Evolutionary conservation across 1,140 invertebrate species (phyloP).

Genomic region (Phocides pigmalion): DNA sequence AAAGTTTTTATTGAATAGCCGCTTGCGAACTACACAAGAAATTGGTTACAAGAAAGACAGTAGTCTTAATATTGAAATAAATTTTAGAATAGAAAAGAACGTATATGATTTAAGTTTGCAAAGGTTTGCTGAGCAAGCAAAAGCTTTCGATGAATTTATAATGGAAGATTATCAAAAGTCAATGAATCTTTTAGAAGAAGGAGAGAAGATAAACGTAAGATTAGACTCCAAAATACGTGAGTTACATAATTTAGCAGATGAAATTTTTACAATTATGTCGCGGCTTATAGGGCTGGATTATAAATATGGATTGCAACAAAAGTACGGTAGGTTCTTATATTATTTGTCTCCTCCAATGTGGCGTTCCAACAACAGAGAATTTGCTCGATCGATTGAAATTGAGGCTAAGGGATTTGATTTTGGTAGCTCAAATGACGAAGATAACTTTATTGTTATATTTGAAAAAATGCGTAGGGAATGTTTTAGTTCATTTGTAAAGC

Average conservation of each 20-base stretch:
- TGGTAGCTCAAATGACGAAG: conserved; percentile 57
- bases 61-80: conserved; percentile 83
- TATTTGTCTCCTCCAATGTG: conserved; percentile 85
- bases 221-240: conserved; percentile 74
- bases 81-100: conserved; percentile 81
- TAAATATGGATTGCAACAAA: conserved; percentile 85
- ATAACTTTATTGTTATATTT: conserved; percentile 78
- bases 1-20: conserved; percentile 44
- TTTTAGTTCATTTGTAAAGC: conserved; percentile 59
- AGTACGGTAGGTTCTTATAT: conserved; percentile 87
- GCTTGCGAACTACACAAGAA: conserved; percentile 51
- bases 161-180: conserved; percentile 85
- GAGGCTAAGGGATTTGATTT: conserved; percentile 73
- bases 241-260: conserved; percentile 71
- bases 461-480: conserved; percentile 81
- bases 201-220: conserved; percentile 72
- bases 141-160: conserved; percentile 85
- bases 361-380: conserved; percentile 76
- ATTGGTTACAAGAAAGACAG: conserved; percentile 83
- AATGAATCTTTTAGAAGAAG: conserved; percentile 79
- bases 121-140: conserved; percentile 76
- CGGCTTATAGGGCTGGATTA: conserved; percentile 85
- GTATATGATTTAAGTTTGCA: conserved; percentile 76
- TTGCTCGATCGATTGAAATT: conserved; percentile 71
- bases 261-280: conserved; percentile 78